phyloP scores from a whole-genome alignment of 2,888 invertebrate genomes.

The Heliconius erato region DNA sequence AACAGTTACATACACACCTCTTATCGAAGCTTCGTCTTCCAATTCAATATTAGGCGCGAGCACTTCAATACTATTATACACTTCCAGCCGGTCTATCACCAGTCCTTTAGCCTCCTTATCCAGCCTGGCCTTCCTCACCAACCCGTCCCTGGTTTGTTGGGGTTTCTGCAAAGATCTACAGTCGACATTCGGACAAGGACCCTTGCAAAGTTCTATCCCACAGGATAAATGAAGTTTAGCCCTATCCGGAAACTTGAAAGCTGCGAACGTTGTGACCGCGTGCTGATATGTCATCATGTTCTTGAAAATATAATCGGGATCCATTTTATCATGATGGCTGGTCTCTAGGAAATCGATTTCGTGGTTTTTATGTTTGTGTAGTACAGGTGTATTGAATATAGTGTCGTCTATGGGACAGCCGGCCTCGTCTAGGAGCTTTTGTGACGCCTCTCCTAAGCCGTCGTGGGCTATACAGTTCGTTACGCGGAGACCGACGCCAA shows the following conservation, averaged over 20 bases:
- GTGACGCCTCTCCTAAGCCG: slow-evolving; percentile 90
- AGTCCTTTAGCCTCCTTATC: slow-evolving; percentile 85
- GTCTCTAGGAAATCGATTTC: slow-evolving; percentile 76
- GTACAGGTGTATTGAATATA: slow-evolving; percentile 85
- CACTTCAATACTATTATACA: slow-evolving; percentile 93
- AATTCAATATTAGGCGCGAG: slow-evolving; percentile 91
- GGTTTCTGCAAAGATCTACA: slow-evolving; percentile 78
- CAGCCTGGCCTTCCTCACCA: slow-evolving; percentile 77
- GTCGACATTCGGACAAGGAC: slow-evolving; percentile 88
- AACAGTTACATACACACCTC: slow-evolving; percentile 64
- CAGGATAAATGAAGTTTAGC: slow-evolving; percentile 92
- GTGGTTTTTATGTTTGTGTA: slow-evolving; percentile 74
- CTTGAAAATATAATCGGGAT: slow-evolving; percentile 75
- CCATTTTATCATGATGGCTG: slow-evolving; percentile 70
- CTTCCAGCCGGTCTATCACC: slow-evolving; percentile 88
- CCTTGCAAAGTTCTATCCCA: slow-evolving; percentile 91
- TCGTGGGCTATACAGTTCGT: slow-evolving; percentile 93
- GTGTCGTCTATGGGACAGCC: slow-evolving; percentile 91
- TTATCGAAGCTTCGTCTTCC: slow-evolving; percentile 86
- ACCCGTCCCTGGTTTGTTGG: slow-evolving; percentile 78
- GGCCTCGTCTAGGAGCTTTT: slow-evolving; percentile 89
- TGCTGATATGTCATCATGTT: slow-evolving; percentile 84
- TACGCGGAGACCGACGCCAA: slow-evolving; percentile 90
- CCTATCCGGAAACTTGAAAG: slow-evolving; percentile 93
- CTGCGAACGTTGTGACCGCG: slow-evolving; percentile 89